These are phyloP conservation scores for Lynx canadensis DNA, from an alignment of 2,113 vertebrate species.

Conservation along the genomic window DNA sequence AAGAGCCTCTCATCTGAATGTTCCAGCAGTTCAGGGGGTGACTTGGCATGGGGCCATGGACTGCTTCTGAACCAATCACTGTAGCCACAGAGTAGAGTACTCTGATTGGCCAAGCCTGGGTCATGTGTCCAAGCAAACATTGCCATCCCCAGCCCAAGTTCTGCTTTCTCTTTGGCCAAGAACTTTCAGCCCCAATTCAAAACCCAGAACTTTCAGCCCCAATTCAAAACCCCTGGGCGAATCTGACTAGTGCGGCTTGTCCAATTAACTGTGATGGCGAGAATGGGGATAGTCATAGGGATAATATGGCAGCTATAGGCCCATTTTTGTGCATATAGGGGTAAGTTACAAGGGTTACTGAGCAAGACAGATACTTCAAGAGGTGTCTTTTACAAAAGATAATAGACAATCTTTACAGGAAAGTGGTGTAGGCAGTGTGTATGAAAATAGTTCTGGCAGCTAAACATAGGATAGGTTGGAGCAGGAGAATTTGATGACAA, in stretches of 20 bases:
- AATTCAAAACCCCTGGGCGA: background rate
- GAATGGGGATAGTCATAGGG: background rate
- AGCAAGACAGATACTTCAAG: background rate
- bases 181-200: background rate
- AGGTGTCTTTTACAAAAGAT: background rate
- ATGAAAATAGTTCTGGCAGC: background rate
- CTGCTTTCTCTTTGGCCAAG: background rate
- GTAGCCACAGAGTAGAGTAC: background rate
- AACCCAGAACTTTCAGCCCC: background rate
- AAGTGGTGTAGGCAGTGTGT: background rate
- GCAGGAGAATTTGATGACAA: background rate
- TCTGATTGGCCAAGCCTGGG: background rate
- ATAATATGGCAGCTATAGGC: no score
- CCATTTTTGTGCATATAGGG: background rate
- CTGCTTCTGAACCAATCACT: background rate
- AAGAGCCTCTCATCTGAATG: background rate
- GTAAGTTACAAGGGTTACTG: background rate
- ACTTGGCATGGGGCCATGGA: background rate
- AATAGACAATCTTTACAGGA: background rate
- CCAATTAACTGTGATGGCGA: background rate
- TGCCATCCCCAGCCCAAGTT: background rate
- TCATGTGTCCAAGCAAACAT: background rate
- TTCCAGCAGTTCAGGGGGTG: background rate
- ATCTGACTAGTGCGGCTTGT: background rate
- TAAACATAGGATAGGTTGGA: background rate